phyloP scores from a whole-genome alignment of 2,113 vertebrate species.

The Burhinus bistriatus region DNA sequence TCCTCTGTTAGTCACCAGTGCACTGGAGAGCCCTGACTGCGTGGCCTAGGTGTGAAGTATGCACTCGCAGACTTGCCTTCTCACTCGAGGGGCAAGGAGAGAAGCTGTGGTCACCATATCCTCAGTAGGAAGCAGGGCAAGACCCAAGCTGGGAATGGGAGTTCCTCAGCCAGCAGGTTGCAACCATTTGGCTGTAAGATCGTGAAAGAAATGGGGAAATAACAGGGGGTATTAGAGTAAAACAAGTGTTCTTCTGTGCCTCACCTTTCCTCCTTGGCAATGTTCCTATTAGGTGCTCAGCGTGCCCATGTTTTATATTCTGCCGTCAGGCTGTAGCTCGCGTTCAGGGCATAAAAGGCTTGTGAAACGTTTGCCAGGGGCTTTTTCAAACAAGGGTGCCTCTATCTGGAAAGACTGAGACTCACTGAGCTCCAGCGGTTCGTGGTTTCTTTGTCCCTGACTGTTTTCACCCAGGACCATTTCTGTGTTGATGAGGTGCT shows the following conservation, averaged over 20 bases:
- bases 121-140: background rate
- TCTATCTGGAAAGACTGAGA: background rate
- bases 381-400: background rate
- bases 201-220: background rate
- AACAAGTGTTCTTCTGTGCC: background rate
- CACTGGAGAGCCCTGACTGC: background rate
- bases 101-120: background rate
- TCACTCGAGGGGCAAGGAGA: background rate
- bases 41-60: background rate
- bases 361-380: background rate
- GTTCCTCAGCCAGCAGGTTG: background rate
- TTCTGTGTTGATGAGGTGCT: background rate
- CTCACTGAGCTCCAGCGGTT: background rate
- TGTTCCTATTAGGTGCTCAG: fast-evolving
- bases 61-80: background rate
- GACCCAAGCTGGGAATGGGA: background rate
- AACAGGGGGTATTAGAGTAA: background rate
- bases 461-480: background rate
- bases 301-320: fast-evolving
- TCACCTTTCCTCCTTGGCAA: background rate
- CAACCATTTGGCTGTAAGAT: background rate
- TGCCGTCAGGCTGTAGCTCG: background rate
- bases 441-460: background rate
- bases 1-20: no score
- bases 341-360: background rate